phyloP scores from a whole-genome alignment of 2,888 invertebrate species.

The Achlya flavicornis region DNA sequence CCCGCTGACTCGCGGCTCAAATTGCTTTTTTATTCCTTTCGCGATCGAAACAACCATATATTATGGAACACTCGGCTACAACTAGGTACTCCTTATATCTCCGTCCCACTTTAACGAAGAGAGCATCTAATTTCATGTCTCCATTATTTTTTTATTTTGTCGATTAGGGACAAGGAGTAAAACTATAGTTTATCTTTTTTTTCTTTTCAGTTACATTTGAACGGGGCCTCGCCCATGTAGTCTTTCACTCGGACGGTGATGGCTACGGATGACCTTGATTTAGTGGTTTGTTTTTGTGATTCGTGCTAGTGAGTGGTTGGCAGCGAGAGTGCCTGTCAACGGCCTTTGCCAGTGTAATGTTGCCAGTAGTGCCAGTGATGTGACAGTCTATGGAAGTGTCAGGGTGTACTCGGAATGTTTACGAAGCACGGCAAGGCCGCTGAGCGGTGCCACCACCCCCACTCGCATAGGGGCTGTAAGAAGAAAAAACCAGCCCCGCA shows the following conservation, averaged over 20 bases:
- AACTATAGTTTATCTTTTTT: conserved; percentile 73
- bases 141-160: conserved; percentile 43
- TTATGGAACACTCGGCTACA: conserved; percentile 47
- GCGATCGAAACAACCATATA: conserved; percentile 48
- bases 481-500: conserved; percentile 81
- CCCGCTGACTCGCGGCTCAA: conserved; percentile 31
- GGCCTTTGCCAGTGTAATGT: conserved; percentile 57
- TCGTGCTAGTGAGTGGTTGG: conserved; percentile 64
- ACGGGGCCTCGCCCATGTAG: conserved; percentile 60
- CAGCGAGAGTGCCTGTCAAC: conserved; percentile 39
- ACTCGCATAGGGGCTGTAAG: conserved; percentile 75
- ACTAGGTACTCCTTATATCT: conserved; percentile 49
- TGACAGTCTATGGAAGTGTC: conserved; percentile 79
- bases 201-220: conserved; percentile 80
- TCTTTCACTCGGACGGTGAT: conserved; percentile 69
- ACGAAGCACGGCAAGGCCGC: conserved; percentile 79
- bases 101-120: conserved; percentile 36
- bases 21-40: conserved; percentile 50
- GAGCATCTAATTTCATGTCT: conserved; percentile 37
- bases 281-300: conserved; percentile 68
- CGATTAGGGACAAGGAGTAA: conserved; percentile 37
- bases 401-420: conserved; percentile 78
- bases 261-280: conserved; percentile 73
- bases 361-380: conserved; percentile 70
- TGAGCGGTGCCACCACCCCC: conserved; percentile 76